Evolutionary conservation across 1,140 invertebrate species (phyloP).

Genomic region (Drosophila nikananu): DNA sequence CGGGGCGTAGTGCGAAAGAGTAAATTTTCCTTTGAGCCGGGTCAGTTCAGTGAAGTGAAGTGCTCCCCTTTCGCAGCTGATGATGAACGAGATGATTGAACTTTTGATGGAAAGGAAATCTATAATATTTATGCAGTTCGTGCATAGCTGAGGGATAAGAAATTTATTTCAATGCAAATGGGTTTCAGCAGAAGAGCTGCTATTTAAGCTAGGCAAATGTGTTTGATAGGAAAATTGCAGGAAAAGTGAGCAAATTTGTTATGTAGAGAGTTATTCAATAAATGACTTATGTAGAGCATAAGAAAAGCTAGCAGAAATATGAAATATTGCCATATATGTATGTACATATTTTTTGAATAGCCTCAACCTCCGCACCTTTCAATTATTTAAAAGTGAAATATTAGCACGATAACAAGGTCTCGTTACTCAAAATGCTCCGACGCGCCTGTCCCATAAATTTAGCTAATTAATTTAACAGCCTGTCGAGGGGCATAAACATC

Average conservation of each 20-base stretch:
- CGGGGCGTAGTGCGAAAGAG: constrained; percentile 18
- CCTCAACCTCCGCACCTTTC: neutral
- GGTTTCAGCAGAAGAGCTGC: neutral
- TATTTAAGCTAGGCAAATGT: neutral
- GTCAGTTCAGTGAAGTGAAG: constrained; percentile 47
- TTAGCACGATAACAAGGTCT: constrained; percentile 25
- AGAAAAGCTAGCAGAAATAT: neutral
- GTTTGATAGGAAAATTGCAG: neutral
- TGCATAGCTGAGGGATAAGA: constrained; percentile 26
- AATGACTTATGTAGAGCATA: neutral
- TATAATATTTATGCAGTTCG: constrained; percentile 42
- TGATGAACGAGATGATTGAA: constrained; percentile 46
- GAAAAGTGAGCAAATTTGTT: neutral
- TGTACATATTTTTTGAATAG: neutral
- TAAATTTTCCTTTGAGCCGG: constrained; percentile 35
- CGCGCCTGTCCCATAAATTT: constrained; percentile 34
- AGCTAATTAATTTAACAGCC: constrained; percentile 52
- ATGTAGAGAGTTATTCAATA: neutral
- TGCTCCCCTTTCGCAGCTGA: constrained; percentile 32
- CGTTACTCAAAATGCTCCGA: constrained; percentile 18
- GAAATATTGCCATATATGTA: too few relatives aligned
- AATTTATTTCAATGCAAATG: constrained; percentile 20
- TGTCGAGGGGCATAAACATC: constrained; percentile 29
- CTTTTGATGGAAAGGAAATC: constrained; percentile 33
- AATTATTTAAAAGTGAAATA: constrained; percentile 29